Percentiles rank a stretch among this genome's conserved stretches.
Conservation (phyloP, 2,113 vertebrate species). For the Tenebrosternarchus preto region DNA sequence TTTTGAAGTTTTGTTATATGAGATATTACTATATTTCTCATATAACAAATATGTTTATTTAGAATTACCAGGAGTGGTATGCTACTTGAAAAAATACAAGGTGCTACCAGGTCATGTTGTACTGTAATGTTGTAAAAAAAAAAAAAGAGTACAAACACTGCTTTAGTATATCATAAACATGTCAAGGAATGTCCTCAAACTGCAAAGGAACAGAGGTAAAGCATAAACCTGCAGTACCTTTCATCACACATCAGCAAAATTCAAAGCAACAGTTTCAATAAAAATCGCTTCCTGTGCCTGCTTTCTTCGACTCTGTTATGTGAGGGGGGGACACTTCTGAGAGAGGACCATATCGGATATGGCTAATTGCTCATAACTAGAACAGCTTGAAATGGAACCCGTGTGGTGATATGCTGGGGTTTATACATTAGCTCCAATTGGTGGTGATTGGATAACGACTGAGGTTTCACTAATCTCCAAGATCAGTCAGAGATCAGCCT, state of each 20-base stretch:
- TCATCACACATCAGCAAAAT: slow-evolving; percentile 15
- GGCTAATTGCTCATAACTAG: slow-evolving; percentile 33
- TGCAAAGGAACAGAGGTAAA: background rate
- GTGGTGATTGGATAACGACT: slow-evolving; percentile 41
- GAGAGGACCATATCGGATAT: slow-evolving; percentile 31
- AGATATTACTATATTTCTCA: background rate
- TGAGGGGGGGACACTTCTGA: background rate
- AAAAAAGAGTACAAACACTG: background rate
- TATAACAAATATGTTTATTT: too few relatives aligned
- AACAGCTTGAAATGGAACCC: slow-evolving; percentile 32
- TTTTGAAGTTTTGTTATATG: background rate
- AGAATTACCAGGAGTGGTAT: background rate
- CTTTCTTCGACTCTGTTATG: background rate
- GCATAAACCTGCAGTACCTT: background rate
- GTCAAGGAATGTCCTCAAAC: too few relatives aligned
- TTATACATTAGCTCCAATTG: slow-evolving; percentile 35
- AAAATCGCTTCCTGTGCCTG: background rate
- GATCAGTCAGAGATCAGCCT: slow-evolving; percentile 18
- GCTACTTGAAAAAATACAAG: background rate
- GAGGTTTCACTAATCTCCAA: slow-evolving; percentile 42
- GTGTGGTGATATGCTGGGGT: slow-evolving; percentile 22
- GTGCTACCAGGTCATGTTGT: background rate
- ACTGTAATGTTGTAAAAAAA: too few relatives aligned
- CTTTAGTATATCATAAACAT: too few relatives aligned
- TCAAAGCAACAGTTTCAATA: slow-evolving; percentile 22